Evolutionary conservation across 2,113 vertebrate species (phyloP), one percentile per base, ranked within the genome.

Genomic region (Glaucomys volans): DNA sequence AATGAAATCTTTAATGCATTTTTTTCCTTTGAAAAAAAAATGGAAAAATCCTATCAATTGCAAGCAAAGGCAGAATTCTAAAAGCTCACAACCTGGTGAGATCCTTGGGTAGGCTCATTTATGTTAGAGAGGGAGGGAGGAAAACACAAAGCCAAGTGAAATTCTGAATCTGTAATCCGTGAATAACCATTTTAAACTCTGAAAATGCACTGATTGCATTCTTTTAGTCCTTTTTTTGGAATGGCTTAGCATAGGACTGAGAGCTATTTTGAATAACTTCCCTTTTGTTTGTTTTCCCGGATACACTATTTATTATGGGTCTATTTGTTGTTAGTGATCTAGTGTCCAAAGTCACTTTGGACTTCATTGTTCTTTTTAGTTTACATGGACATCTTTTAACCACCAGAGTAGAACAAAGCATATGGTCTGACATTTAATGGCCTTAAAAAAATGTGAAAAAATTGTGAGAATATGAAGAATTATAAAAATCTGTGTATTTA

Each of bases 51-150:
- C 32, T 91, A 96, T 96, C 95, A 97, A 96, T 94, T 96, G 95
- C 91, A 96, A 96, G 95, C 94, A 94, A 96, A 97, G 88, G 90
- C 97, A 97, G 96, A 97, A 97, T 97, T 96, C 76, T 95, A 89
- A 97, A 95, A 95, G 42, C 91, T 44, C 59, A 52, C 66, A 97
- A 97, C 93, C 89, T 93, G 93, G 88, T 30, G 47, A 93, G 95
- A 93, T 93, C 66, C 84, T 93, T 81, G 93, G 90, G 90, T 94
- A 96, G 95, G 80, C 77, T 96, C 91, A 91, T 97, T 96, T 96
- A 26, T 87, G 57, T 82, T 75, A 93, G 54, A 44, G 42, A 95
- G 54, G 66, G 35, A 96, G 62, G 76, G 92, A 92, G 57, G 76
- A 93, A 91, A 96, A 94, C 84, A 93, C 52, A 90, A 96, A 92